Evolutionary conservation across 53 echinoderm and acorn worm genomes (phyloP).

Genomic region (Mesocentrotus franciscanus): DNA sequence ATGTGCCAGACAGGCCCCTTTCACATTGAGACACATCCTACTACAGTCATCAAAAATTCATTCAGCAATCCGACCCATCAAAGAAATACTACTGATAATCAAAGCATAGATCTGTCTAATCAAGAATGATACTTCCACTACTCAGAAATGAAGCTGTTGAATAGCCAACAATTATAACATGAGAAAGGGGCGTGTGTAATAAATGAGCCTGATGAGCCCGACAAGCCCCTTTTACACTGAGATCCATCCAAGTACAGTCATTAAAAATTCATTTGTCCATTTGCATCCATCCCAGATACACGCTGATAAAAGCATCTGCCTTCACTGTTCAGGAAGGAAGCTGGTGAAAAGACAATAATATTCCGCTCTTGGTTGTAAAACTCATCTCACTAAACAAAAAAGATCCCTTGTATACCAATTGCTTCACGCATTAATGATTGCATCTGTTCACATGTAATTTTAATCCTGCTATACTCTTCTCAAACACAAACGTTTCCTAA

Average conservation of each 20-base stretch:
- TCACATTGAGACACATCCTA: too few relatives aligned
- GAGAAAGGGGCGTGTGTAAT: too few relatives aligned
- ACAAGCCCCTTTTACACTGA: too few relatives aligned
- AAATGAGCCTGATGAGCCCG: too few relatives aligned
- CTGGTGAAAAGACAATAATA: not conserved
- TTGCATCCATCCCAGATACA: too few relatives aligned
- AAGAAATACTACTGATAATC: not conserved
- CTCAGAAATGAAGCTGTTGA: too few relatives aligned
- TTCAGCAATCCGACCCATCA: not conserved
- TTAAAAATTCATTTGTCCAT: not conserved
- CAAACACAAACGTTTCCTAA: not conserved
- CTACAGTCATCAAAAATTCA: not conserved
- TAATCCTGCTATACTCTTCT: not conserved
- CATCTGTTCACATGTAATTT: not conserved
- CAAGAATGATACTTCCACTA: too few relatives aligned
- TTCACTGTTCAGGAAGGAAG: constrained; percentile 4
- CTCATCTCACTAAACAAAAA: not conserved
- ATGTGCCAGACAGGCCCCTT: too few relatives aligned
- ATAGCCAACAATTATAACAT: too few relatives aligned
- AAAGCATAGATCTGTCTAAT: not conserved
- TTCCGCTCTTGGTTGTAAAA: not conserved
- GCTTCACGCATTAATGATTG: constrained; percentile 20
- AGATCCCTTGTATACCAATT: not conserved
- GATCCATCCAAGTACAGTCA: too few relatives aligned
- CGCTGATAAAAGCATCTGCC: not conserved